Conservation (phyloP, 2,797 vertebrate species). For the Catamblyrhynchus diadema region DNA sequence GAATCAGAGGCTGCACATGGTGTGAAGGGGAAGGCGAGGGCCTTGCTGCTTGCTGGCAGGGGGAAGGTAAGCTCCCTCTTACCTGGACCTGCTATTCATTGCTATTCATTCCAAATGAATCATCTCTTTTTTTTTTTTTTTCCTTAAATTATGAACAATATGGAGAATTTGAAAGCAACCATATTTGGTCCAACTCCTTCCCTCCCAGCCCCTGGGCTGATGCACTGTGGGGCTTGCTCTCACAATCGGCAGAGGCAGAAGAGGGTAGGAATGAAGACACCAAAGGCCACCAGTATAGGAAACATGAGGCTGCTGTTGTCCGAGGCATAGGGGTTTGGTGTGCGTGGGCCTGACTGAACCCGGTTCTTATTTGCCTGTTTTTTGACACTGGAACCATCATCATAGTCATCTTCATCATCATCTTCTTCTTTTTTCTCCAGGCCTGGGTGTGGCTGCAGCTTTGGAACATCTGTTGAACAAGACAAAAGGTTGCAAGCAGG, state of each 20-base stretch:
- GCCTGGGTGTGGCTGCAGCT: constrained; percentile 95
- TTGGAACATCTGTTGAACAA: constrained; percentile 87
- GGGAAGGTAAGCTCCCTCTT: constrained; percentile 58
- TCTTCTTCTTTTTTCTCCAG: constrained; percentile 92
- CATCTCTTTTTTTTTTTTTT: neutral
- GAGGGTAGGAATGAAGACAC: constrained; percentile 98
- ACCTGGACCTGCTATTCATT: constrained; percentile 57
- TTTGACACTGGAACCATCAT: constrained; percentile 85
- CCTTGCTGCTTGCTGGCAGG: constrained; percentile 53
- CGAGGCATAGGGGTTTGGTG: constrained; percentile 95
- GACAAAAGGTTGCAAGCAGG: constrained; percentile 4
- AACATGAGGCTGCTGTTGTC: constrained; percentile 99
- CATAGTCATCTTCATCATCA: constrained; percentile 86
- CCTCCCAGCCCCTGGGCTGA: constrained; percentile 61
- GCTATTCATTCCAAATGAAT: constrained; percentile 59
- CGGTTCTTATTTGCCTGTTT: constrained; percentile 85
- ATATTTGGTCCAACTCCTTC: constrained; percentile 61
- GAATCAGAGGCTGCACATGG: constrained; percentile 39
- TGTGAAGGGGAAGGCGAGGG: constrained; percentile 37
- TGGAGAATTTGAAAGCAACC: constrained; percentile 71
- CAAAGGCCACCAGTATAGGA: constrained; percentile 96
- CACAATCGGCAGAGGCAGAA: constrained; percentile 99
- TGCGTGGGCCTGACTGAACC: constrained; percentile 94
- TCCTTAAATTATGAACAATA: constrained; percentile 72
- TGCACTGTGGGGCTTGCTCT: constrained; percentile 67